phyloP scores from a whole-genome alignment of 2,113 vertebrate species.

The Kobus ellipsiprymnus region DNA sequence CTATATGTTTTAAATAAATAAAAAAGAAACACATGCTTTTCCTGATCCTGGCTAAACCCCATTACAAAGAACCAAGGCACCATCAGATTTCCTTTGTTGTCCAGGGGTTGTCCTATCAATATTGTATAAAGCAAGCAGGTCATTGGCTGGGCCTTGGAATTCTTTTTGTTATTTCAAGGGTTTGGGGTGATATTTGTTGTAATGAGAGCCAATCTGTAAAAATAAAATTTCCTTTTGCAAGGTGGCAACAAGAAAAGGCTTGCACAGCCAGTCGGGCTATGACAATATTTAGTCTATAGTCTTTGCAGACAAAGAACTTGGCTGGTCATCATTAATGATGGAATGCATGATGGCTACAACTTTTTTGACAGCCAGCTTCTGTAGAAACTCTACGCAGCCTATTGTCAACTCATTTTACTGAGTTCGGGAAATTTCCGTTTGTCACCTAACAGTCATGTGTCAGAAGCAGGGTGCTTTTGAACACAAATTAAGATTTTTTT shows the following conservation, averaged over 20 bases:
- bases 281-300: background rate
- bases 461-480: conserved; percentile 34
- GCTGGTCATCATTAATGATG: background rate
- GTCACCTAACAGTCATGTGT: conserved; percentile 20
- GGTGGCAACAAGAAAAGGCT: background rate
- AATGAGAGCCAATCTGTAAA: background rate
- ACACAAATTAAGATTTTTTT: background rate
- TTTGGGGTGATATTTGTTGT: background rate
- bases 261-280: accelerated
- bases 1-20: conserved; percentile 54
- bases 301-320: conserved; percentile 10
- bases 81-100: conserved; percentile 49
- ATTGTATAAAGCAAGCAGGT: conserved; percentile 52
- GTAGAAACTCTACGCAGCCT: background rate
- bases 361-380: conserved; percentile 28
- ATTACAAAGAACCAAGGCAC: conserved; percentile 45
- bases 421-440: conserved; percentile 42
- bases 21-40: conserved; percentile 52
- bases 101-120: conserved; percentile 44
- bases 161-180: conserved; percentile 40
- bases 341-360: background rate
- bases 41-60: conserved; percentile 47
- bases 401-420: background rate
- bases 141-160: background rate
- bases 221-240: conserved; percentile 5